Evolutionary conservation across 2,888 invertebrate species (phyloP).

Genomic region (Clunio marinus): DNA sequence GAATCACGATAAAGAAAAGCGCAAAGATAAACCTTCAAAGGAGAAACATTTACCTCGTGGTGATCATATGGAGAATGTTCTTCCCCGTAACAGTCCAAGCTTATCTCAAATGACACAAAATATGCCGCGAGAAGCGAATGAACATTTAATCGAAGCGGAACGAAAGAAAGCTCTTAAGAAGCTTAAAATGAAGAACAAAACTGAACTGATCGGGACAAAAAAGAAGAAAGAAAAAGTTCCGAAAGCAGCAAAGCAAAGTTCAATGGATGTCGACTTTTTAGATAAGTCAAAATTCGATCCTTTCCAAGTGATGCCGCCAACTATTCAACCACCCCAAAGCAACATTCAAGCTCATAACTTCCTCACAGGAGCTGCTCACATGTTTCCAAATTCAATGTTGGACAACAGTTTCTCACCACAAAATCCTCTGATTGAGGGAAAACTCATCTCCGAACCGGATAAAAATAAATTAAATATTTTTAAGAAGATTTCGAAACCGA

Average conservation of each 20-base stretch:
- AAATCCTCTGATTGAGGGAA: slow-evolving; percentile 45
- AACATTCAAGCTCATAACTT: slow-evolving; percentile 25
- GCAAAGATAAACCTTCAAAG: slow-evolving; percentile 49
- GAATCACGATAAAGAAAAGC: slow-evolving; percentile 49
- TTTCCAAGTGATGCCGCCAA: slow-evolving; percentile 13
- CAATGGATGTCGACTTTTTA: slow-evolving; percentile 13
- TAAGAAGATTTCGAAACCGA: slow-evolving; percentile 74
- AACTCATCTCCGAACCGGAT: slow-evolving; percentile 73
- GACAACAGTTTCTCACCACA: background rate
- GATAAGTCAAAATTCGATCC: slow-evolving; percentile 26
- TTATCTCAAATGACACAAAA: slow-evolving; percentile 40
- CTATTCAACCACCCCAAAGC: background rate
- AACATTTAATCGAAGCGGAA: slow-evolving; percentile 25
- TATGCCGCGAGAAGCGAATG: slow-evolving; percentile 29
- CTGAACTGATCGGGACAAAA: background rate
- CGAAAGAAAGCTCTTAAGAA: slow-evolving; percentile 34
- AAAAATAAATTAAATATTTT: slow-evolving; percentile 82
- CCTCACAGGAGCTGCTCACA: slow-evolving; percentile 34
- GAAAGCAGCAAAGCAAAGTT: background rate
- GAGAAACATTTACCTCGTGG: slow-evolving; percentile 44
- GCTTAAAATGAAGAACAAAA: slow-evolving; percentile 29
- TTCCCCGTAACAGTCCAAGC: slow-evolving; percentile 43
- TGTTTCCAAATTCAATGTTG: slow-evolving; percentile 16
- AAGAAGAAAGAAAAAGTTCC: slow-evolving; percentile 30
- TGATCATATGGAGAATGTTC: slow-evolving; percentile 17